Evolutionary conservation across 2,888 invertebrate species (phyloP), one percentile per base, ranked within the genome.

Genomic region (Arrhopalites spinosus): DNA sequence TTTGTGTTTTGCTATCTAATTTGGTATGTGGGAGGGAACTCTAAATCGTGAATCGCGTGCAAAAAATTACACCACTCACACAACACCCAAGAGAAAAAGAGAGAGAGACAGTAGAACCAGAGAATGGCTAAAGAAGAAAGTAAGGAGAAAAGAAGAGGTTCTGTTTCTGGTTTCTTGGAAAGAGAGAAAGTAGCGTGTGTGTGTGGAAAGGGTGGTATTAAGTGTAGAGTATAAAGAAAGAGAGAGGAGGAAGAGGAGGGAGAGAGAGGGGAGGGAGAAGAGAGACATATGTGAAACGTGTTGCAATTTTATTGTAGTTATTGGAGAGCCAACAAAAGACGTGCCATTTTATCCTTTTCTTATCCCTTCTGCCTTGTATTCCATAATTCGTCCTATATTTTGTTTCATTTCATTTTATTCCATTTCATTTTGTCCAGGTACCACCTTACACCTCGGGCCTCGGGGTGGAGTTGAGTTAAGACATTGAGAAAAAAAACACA

Each of bases 11-110:
- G 64, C 43, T 30, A 59, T 71, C 71, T 71, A 71, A 71, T 71
- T 71, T 56, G 17, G 71, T 71, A 71, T 59, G 71, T 71, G 71
- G 50, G 73, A 73, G 73, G 66, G 23, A 73, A 50, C 66, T 47
- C 64, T 66, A 66, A 66, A 66, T 66, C 73, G 66, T 64, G 73
- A 73, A 73, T 73, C 63, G 73, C 73, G 73, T 73, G 73, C 73
- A 64, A 73, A 73, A 73, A 73, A 73, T 73, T 73, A 73, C 73
- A 71, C 36, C 71, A 56, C 36, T 59, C 56, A 36, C 29, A 71
- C 71, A 71, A 36, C 59, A 71, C 71, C 59, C 71, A 17, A 23
- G 29, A 63, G 30, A 63, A 27, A 30, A 29, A 25, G 27, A 63
- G 63, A 25, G 13, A 30, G 25, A 30, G 29, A 56, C 7, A 56